These are phyloP conservation scores for Aplysina aerophoba DNA, from an alignment of 37 sponge, comb jelly and placozoan species.

Conservation along the genomic window DNA sequence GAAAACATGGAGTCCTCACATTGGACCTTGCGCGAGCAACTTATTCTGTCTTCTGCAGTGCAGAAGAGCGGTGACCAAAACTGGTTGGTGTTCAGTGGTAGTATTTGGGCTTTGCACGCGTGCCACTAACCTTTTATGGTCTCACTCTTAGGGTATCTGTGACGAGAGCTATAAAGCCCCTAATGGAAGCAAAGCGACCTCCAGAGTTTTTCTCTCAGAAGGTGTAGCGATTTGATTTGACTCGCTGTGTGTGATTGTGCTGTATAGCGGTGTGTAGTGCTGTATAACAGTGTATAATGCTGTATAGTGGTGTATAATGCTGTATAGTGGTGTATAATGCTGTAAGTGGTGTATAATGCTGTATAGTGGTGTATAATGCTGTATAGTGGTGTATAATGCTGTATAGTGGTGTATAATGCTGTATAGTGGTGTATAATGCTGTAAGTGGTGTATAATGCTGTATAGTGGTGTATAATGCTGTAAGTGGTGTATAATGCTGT, in stretches of 20 bases:
- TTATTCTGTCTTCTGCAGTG: constrained; percentile 87
- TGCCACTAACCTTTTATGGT: not conserved
- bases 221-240: constrained; percentile 33
- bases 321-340: no score
- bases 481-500: not conserved
- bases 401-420: not conserved
- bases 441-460: no score
- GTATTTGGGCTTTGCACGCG: not conserved
- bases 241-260: not conserved
- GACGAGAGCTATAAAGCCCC: constrained; percentile 73
- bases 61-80: constrained; percentile 90
- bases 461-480: not conserved
- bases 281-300: no score
- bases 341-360: no score
- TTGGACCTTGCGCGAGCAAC: constrained; percentile 85
- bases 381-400: not conserved
- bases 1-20: constrained; percentile 38
- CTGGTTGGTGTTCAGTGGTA: constrained; percentile 54
- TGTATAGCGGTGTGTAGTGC: not conserved
- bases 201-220: constrained; percentile 82
- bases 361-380: not conserved
- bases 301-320: no score
- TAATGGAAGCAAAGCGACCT: constrained; percentile 61
- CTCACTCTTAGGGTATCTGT: constrained; percentile 76
- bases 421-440: no score